Evolutionary conservation across 2,797 vertebrate species (phyloP).

Genomic region (Melanotaenia boesemani): DNA sequence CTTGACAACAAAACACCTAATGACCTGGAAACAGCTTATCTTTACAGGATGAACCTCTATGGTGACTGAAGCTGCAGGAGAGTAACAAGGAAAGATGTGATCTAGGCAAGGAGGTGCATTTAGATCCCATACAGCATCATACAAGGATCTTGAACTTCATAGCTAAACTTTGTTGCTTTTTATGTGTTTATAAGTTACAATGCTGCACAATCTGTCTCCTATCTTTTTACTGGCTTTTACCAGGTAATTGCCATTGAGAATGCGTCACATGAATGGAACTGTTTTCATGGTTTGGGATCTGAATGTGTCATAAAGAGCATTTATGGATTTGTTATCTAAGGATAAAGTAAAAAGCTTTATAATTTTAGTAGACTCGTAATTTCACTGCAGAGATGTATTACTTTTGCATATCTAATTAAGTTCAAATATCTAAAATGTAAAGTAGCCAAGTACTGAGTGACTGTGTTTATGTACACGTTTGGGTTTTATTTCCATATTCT

Average conservation of each 20-base stretch:
- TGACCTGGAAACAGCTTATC: conserved; percentile 7
- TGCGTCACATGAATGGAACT: background rate
- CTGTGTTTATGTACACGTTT: background rate
- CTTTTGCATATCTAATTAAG: background rate
- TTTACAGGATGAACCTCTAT: background rate
- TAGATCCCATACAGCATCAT: background rate
- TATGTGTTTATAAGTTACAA: conserved; percentile 29
- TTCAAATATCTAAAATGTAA: background rate
- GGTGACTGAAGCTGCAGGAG: conserved; percentile 1
- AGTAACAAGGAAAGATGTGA: background rate
- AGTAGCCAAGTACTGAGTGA: background rate
- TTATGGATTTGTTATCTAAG: conserved; percentile 9
- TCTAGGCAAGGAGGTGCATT: background rate
- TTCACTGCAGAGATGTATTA: background rate
- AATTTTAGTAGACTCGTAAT: background rate
- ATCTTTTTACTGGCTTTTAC: conserved; percentile 24
- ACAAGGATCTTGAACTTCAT: conserved; percentile 10
- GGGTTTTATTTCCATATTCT: background rate
- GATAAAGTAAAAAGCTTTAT: background rate
- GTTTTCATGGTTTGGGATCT: background rate
- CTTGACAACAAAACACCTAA: conserved; percentile 6
- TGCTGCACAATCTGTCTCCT: background rate
- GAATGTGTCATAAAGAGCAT: conserved; percentile 6
- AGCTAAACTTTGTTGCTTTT: background rate
- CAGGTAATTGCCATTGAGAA: fast-evolving